These are phyloP conservation scores for Colossoma macropomum DNA, from an alignment of 2,113 vertebrate genomes.

Conservation along the genomic window DNA sequence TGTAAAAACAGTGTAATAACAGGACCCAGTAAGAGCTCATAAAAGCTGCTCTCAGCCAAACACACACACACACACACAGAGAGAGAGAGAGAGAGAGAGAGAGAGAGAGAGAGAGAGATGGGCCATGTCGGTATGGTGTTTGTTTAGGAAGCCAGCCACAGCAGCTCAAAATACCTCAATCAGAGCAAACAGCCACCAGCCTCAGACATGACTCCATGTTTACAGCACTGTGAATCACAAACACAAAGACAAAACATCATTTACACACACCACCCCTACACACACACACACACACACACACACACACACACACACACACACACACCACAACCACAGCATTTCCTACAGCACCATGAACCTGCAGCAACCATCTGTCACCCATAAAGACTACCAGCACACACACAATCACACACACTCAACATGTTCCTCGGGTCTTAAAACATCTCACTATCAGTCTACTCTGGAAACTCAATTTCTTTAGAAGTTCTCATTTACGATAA, in stretches of 20 bases:
- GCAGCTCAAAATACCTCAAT: conserved; percentile 46
- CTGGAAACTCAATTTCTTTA: no score
- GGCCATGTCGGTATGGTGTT: conserved; percentile 19
- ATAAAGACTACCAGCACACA: neutral
- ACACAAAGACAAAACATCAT: conserved; percentile 61
- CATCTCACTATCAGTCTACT: no score
- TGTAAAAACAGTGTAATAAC: conserved; percentile 19
- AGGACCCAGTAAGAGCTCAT: neutral
- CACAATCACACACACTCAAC: neutral
- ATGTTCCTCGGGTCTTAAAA: no score
- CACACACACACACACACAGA: no score
- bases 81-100: neutral
- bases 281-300: conserved; percentile 60
- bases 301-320: conserved; percentile 66
- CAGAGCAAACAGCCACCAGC: conserved; percentile 28
- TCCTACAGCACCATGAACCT: conserved; percentile 32
- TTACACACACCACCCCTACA: conserved; percentile 66
- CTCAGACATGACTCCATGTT: conserved; percentile 58
- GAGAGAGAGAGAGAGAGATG: neutral
- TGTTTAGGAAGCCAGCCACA: conserved; percentile 49
- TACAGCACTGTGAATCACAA: conserved; percentile 32
- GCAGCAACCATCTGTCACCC: conserved; percentile 36
- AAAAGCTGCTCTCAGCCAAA: neutral
- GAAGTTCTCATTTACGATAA: no score
- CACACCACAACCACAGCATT: conserved; percentile 50